Percentiles rank a stretch among this genome's conserved stretches.
Conservation (phyloP, 2,888 invertebrate species). For the Drosophila affinis region DNA sequence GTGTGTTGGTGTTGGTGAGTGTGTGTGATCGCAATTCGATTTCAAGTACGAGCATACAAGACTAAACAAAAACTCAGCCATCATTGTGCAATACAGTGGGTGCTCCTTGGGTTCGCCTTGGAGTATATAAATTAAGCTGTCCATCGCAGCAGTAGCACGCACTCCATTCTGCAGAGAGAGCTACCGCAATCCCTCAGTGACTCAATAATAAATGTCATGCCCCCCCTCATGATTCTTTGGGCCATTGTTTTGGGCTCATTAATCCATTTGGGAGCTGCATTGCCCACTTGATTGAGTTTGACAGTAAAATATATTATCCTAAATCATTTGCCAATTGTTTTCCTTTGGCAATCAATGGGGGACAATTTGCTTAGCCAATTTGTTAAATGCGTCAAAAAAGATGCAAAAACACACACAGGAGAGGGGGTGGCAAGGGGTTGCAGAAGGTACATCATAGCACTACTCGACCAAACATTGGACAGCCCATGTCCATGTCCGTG, state of each 20-base stretch:
- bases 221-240: neutral
- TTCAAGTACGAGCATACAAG: neutral
- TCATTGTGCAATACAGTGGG: neutral
- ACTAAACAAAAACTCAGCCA: neutral
- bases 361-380: constrained; percentile 52
- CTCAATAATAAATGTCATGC: constrained; percentile 42
- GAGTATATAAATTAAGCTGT: constrained; percentile 20
- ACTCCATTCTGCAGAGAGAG: neutral
- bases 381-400: constrained; percentile 46
- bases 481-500: constrained; percentile 16
- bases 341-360: constrained; percentile 48
- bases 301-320: constrained; percentile 51
- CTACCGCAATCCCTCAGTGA: constrained; percentile 31
- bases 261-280: constrained; percentile 31
- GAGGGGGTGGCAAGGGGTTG: no score
- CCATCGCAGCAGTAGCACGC: neutral
- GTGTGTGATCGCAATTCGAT: neutral
- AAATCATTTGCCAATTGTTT: constrained; percentile 48
- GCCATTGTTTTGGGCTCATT: constrained; percentile 51
- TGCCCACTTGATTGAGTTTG: constrained; percentile 51
- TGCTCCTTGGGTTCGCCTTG: neutral
- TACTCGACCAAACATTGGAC: constrained; percentile 35
- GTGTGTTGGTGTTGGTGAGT: neutral
- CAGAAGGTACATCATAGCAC: neutral
- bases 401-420: neutral